These are phyloP conservation scores for Lysandra coridon DNA, from an alignment of 2,888 invertebrate genomes.

Conservation along the genomic window DNA sequence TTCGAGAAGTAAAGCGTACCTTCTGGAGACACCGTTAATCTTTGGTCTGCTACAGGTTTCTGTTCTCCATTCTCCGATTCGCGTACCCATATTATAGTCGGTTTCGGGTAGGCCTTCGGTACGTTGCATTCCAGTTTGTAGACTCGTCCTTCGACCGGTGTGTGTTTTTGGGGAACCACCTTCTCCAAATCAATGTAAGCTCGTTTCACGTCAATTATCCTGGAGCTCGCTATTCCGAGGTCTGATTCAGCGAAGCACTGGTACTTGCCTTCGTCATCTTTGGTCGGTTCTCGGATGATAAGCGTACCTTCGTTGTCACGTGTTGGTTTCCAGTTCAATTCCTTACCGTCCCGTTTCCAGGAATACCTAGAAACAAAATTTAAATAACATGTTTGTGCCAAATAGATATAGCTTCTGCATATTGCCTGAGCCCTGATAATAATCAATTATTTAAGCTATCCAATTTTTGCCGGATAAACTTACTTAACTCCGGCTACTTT, in stretches of 20 bases:
- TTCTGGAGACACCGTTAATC: constrained; percentile 57
- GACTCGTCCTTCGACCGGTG: constrained; percentile 58
- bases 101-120: constrained; percentile 60
- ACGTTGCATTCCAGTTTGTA: constrained; percentile 58
- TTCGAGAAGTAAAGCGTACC: constrained; percentile 63
- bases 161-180: constrained; percentile 48
- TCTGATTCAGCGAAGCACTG: constrained; percentile 57
- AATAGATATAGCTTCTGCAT: background rate
- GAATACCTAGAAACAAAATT: constrained; percentile 49
- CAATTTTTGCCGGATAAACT: constrained; percentile 40
- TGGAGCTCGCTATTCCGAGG: constrained; percentile 55
- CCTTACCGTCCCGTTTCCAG: constrained; percentile 58
- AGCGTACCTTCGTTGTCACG: constrained; percentile 55
- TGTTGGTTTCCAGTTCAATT: constrained; percentile 45
- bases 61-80: constrained; percentile 49
- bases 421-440: background rate
- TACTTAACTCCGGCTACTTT: constrained; percentile 50
- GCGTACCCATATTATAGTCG: constrained; percentile 58
- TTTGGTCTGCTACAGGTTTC: constrained; percentile 48
- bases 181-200: constrained; percentile 51
- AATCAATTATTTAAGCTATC: background rate
- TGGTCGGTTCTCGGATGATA: constrained; percentile 54
- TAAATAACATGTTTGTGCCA: background rate
- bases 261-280: constrained; percentile 58
- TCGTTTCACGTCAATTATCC: constrained; percentile 50